Evolutionary conservation across 2,888 invertebrate species (phyloP), one percentile per base, ranked within the genome.

Genomic region (Ichneumoninae sp.): DNA sequence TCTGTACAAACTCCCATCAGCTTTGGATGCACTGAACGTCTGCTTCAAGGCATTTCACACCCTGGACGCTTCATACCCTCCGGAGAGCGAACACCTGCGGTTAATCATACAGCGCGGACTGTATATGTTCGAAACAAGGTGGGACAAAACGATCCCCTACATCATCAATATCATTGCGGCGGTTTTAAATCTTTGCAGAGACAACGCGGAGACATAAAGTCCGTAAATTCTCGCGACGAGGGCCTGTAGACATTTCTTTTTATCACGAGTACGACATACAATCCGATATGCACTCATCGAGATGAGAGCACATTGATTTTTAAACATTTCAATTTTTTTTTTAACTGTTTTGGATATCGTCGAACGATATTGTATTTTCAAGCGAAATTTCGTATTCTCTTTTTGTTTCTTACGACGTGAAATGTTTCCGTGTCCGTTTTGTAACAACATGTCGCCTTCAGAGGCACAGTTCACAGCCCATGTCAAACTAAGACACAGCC

Each of bases 341-440:
- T 33, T 3, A 33, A 0, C 33, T 33, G 33, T 33, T 33, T 33
- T 33, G 0, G 33, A 33, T 33, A 47, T 47, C 16, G 3, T 47
- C 47, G 16, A 47, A 47, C 47, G 16, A 47, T 16, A 40, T 40
- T 10, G 40, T 10, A 8, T n/a, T 50, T 10, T 50, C 50, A 16
- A 13, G 50, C 50, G n/a, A n/a, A n/a, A 16, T n/a, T 50, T n/a
- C n/a, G 16, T 50, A 50, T n/a, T 50, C 50, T 16, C 8, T n/a
- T 16, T 5, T n/a, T n/a, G 16, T n/a, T n/a, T 50, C 50, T n/a
- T 50, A 50, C n/a, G 22, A 30, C 8, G 22, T 19, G 13, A 71
- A 60, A 83, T 84, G 80, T 70, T 81, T 70, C 65, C 30, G 60
- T 85, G 82, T 63, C 83, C 83, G 6, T 79, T 77, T 26, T 77